Conservation (phyloP, 2,888 invertebrate genomes). For the Protodeltote pygarga region DNA sequence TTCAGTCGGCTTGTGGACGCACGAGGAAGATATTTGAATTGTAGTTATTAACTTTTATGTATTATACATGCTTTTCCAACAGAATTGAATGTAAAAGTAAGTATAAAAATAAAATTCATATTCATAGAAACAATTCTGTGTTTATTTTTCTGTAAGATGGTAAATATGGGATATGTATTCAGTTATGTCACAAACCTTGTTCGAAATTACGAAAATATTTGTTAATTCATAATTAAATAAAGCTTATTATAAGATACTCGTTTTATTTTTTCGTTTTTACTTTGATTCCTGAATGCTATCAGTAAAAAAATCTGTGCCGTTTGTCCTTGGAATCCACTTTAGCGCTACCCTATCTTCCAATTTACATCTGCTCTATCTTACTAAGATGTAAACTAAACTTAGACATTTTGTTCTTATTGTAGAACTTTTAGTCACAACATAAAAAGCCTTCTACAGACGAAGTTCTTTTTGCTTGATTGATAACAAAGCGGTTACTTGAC, state of each 20-base stretch:
- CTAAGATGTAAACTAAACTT: too few relatives aligned
- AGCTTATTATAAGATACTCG: slow-evolving; percentile 86
- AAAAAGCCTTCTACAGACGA: too few relatives aligned
- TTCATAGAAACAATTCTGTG: slow-evolving; percentile 85
- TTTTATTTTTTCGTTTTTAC: slow-evolving; percentile 68
- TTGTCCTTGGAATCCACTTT: not conserved
- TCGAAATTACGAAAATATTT: slow-evolving; percentile 86
- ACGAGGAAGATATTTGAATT: slow-evolving; percentile 75
- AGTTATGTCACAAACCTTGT: slow-evolving; percentile 86
- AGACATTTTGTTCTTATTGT: too few relatives aligned
- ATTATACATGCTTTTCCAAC: slow-evolving; percentile 85
- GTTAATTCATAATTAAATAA: slow-evolving; percentile 88
- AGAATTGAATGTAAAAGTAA: slow-evolving; percentile 83
- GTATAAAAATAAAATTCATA: slow-evolving; percentile 84
- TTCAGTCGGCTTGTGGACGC: slow-evolving; percentile 79
- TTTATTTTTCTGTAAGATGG: slow-evolving; percentile 83
- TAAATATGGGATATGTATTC: slow-evolving; percentile 83
- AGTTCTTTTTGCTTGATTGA: too few relatives aligned
- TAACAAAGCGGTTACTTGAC: too few relatives aligned
- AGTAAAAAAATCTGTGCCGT: too few relatives aligned
- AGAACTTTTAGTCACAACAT: too few relatives aligned
- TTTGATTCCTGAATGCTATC: not conserved
- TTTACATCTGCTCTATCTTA: not conserved
- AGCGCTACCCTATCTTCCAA: not conserved
- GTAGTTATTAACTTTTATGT: slow-evolving; percentile 83